Percentiles rank a stretch among this genome's conserved stretches.
These are phyloP conservation scores for Porites lutea DNA, from an alignment of 64 coral and sea anemone genomes.

Conservation along the genomic window DNA sequence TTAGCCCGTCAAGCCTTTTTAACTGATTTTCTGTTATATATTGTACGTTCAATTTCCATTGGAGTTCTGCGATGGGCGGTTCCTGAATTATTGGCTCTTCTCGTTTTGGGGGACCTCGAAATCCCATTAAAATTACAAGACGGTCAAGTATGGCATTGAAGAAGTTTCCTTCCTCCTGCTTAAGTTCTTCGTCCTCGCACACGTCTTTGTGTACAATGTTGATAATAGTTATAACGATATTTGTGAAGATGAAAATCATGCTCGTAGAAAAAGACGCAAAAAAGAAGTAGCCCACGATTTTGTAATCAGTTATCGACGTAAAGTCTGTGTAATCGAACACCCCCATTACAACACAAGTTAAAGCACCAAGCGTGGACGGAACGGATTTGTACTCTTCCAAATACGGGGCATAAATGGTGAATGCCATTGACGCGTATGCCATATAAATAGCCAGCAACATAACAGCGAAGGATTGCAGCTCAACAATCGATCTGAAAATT, in stretches of 20 bases:
- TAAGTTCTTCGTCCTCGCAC: neutral
- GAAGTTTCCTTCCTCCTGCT: neutral
- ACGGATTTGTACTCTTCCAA: conserved; percentile 19
- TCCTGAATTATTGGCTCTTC: conserved; percentile 10
- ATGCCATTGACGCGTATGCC: conserved; percentile 17
- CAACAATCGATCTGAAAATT: neutral
- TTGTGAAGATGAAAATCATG: conserved; percentile 19
- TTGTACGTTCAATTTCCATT: conserved; percentile 13
- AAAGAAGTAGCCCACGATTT: conserved; percentile 3
- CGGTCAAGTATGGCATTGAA: conserved; percentile 1
- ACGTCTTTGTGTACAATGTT: neutral
- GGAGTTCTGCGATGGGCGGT: conserved; percentile 2
- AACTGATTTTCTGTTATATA: conserved; percentile 8
- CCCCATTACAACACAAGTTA: neutral
- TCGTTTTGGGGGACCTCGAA: neutral
- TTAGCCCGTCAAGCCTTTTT: neutral
- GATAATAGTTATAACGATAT: conserved; percentile 26
- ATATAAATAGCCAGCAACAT: conserved; percentile 3
- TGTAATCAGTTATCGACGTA: conserved; percentile 20
- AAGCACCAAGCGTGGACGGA: neutral
- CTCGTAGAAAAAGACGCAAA: neutral
- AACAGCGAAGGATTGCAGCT: conserved; percentile 8
- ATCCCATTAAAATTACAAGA: neutral
- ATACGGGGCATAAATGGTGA: neutral
- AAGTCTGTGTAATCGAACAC: neutral